These are phyloP conservation scores for Athene noctua DNA, from an alignment of 2,113 vertebrate species.

Conservation along the genomic window DNA sequence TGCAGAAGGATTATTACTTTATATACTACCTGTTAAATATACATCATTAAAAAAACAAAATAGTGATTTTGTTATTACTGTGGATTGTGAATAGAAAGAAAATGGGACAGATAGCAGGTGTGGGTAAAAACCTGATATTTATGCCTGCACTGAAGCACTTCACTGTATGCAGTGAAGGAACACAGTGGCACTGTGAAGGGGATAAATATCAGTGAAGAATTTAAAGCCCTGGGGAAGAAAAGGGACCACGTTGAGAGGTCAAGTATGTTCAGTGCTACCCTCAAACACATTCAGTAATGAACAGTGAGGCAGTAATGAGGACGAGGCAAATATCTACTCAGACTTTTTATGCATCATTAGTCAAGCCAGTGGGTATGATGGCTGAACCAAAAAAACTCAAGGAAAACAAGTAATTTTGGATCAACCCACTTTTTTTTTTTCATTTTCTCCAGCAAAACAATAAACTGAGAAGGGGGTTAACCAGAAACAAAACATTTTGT, in stretches of 20 bases:
- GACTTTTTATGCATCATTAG: not conserved
- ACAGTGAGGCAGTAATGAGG: slow-evolving; percentile 6
- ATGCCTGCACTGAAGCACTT: not conserved
- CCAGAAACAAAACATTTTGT: slow-evolving; percentile 16
- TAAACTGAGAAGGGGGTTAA: not conserved
- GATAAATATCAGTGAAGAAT: not conserved
- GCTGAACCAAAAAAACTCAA: not conserved
- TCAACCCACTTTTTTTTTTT: not conserved
- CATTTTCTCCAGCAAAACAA: not conserved
- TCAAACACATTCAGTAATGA: not conserved
- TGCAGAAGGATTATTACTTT: not conserved
- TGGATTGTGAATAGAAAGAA: not conserved
- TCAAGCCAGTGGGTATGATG: not conserved
- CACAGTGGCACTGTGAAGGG: not conserved
- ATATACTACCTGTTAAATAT: not conserved
- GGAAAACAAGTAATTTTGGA: slow-evolving; percentile 28
- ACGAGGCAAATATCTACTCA: not conserved
- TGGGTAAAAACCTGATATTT: not conserved
- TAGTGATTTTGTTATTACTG: not conserved
- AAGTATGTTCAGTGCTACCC: not conserved
- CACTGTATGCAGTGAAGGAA: not conserved
- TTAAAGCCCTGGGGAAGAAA: not conserved
- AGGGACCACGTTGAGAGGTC: not conserved
- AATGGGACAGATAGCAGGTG: not conserved
- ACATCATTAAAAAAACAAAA: not conserved